phyloP scores from a whole-genome alignment of 2,113 vertebrate species.

The Epinephelus cyanopodus region DNA sequence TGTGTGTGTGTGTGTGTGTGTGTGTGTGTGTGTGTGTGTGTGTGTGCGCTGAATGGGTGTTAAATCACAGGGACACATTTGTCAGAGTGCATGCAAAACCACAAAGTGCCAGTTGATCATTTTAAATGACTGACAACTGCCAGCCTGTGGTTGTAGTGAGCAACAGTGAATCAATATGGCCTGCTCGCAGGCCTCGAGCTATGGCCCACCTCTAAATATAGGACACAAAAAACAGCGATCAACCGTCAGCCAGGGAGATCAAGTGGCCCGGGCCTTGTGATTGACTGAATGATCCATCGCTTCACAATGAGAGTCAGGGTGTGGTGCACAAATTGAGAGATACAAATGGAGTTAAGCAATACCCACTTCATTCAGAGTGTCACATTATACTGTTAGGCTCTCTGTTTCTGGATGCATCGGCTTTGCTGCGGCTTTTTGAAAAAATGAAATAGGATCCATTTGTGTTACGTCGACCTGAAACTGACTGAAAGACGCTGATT shows the following conservation, averaged over 20 bases:
- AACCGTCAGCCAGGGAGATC: slow-evolving; percentile 34
- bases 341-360: background rate
- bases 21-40: background rate
- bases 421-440: background rate
- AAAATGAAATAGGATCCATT: slow-evolving; percentile 6
- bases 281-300: slow-evolving; percentile 12
- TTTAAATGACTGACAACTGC: slow-evolving; percentile 62
- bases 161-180: slow-evolving; percentile 66
- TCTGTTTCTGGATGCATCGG: background rate
- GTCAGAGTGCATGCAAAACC: slow-evolving; percentile 26
- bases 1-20: slow-evolving; percentile 1
- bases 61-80: slow-evolving; percentile 46
- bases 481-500: background rate
- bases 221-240: slow-evolving; percentile 55
- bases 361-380: background rate
- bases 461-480: background rate
- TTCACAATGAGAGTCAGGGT: slow-evolving; percentile 50
- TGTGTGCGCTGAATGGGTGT: slow-evolving; percentile 18
- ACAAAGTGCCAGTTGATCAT: slow-evolving; percentile 55
- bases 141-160: slow-evolving; percentile 38
- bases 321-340: slow-evolving; percentile 8
- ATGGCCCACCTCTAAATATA: slow-evolving; percentile 68
- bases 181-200: slow-evolving; percentile 27
- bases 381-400: background rate
- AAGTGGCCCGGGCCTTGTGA: slow-evolving; percentile 17